Base-by-base conservation (phyloP, 1,140 invertebrate species). In the Sinonovacula constricta region DNA sequence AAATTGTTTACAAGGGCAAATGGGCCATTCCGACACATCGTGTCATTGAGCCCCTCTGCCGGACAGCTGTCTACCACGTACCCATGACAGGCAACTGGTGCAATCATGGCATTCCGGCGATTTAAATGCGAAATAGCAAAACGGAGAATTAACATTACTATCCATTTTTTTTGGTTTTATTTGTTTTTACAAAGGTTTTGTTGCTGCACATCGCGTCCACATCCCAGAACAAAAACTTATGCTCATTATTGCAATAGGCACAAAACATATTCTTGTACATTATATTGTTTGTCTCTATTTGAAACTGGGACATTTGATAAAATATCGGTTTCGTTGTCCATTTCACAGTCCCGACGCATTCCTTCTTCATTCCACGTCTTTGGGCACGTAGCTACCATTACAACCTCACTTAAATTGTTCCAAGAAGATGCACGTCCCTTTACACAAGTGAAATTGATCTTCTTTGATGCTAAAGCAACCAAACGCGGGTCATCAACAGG, bases 251-350 rank as follows among this genome's bases (percentile, higher is more conserved):
- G 31, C 60, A 63, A 33, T 26, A 63, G 18, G 60, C 60, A 34
- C 60, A 63, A 33, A 33, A 63, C 60, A 63, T 63, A 63, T 63
- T 63, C 18, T 26, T 63, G 31, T 63, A 63, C 15, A 33, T 63
- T 30, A 63, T 36, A 12, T 63, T 31, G n/a, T n/a, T 15, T 18
- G 1, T 33, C 31, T 18, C 10, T 30, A 26, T 63, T 30, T 26
- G 30, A 34, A 15, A 63, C 60, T n/a, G 31, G 26, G 30, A 63
- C 18, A 10, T 36, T 63, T n/a, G 18, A 36, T 26, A 34, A 26
- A 1, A 34, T 34, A 26, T 63, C 26, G 2, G 12, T 4, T 18
- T 30, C 2, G 30, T 3, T 3, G 26, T 36, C 30, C 26, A 18
- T 1, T 63, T 63, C 60, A 63, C 60, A 63, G 18, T 26, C 18